phyloP scores from a whole-genome alignment of 2,797 vertebrate genomes.

The Oreochromis mossambicus region DNA sequence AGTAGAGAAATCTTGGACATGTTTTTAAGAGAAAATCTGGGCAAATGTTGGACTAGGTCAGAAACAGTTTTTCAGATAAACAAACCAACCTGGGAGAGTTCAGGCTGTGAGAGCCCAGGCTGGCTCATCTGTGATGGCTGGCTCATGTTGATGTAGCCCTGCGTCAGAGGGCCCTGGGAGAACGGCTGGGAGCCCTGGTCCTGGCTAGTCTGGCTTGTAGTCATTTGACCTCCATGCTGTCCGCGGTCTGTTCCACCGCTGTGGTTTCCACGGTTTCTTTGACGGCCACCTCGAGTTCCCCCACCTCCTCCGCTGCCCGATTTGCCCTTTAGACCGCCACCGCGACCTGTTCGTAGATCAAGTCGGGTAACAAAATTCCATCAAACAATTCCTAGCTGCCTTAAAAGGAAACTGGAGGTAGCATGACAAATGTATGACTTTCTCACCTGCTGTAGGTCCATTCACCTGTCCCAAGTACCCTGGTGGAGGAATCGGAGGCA shows the following conservation, averaged over 20 bases:
- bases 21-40: slow-evolving; percentile 31
- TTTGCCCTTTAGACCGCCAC: slow-evolving; percentile 86
- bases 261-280: slow-evolving; percentile 83
- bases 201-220: slow-evolving; percentile 88
- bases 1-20: background rate
- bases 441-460: slow-evolving; percentile 85
- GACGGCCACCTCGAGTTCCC: slow-evolving; percentile 81
- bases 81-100: slow-evolving; percentile 87
- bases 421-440: background rate
- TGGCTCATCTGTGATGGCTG: slow-evolving; percentile 98
- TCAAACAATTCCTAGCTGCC: background rate
- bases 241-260: slow-evolving; percentile 61
- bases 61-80: background rate
- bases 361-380: background rate
- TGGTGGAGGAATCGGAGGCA: slow-evolving; percentile 92
- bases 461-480: slow-evolving; percentile 91
- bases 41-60: slow-evolving; percentile 13
- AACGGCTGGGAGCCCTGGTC: slow-evolving; percentile 93
- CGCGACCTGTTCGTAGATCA: slow-evolving; percentile 76
- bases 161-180: slow-evolving; percentile 94
- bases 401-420: background rate
- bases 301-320: slow-evolving; percentile 84
- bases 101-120: slow-evolving; percentile 93
- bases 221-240: slow-evolving; percentile 78
- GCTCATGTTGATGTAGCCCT: slow-evolving; percentile 97